Conservation (phyloP, 2,113 vertebrate species). For the Pachypanchax playfairii region DNA sequence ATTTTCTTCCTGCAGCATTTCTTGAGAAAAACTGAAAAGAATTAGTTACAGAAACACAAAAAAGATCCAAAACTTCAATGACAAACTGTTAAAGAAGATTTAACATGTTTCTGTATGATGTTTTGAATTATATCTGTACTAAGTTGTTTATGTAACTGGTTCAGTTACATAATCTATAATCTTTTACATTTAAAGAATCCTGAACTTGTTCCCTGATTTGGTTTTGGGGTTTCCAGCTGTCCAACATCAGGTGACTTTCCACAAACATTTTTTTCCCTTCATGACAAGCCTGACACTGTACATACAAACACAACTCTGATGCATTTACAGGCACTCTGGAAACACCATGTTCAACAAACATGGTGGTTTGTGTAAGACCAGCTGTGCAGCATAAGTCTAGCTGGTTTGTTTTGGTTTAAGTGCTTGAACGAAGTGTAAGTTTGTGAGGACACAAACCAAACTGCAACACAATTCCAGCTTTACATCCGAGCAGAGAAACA, state of each 20-base stretch:
- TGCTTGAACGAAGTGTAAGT: slow-evolving; percentile 50
- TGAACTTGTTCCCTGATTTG: too few species aligned
- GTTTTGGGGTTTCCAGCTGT: not conserved
- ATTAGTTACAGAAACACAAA: too few species aligned
- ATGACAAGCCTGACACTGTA: not conserved
- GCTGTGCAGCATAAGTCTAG: slow-evolving; percentile 52
- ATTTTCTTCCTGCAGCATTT: too few species aligned
- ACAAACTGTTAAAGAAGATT: too few species aligned
- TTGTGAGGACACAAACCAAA: slow-evolving; percentile 17
- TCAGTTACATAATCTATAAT: too few species aligned
- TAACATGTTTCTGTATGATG: too few species aligned
- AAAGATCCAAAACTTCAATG: too few species aligned
- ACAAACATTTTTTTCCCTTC: not conserved
- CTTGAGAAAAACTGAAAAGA: too few species aligned
- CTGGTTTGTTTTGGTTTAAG: slow-evolving; percentile 52
- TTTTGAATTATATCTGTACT: too few species aligned
- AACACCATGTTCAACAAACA: slow-evolving; percentile 38
- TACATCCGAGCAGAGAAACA: not conserved
- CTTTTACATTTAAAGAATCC: too few species aligned
- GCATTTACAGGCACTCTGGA: slow-evolving; percentile 37
- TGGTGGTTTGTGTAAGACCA: slow-evolving; percentile 31
- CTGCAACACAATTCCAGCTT: slow-evolving; percentile 39
- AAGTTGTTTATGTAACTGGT: too few species aligned
- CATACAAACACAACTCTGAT: slow-evolving; percentile 32
- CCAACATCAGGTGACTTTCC: slow-evolving; percentile 1